Evolutionary conservation across 2,888 invertebrate species (phyloP).

Genomic region (Norana najaformis): DNA sequence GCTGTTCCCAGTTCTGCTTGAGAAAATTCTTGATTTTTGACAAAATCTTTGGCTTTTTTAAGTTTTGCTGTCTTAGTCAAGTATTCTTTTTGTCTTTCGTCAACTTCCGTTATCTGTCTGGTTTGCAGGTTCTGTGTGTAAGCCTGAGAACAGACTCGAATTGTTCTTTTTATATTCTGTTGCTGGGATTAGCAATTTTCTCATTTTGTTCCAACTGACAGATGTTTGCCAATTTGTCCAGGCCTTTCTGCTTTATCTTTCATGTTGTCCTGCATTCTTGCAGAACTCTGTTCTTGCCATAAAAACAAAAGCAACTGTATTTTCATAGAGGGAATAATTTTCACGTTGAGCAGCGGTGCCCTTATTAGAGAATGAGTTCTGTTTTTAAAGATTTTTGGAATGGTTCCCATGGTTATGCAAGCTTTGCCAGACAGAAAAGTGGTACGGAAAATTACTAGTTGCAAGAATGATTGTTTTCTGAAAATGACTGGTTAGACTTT

Average conservation of each 20-base stretch:
- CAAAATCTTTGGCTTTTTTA: neutral
- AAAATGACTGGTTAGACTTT: neutral
- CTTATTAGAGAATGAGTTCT: neutral
- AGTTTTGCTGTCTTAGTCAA: neutral
- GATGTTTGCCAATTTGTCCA: neutral
- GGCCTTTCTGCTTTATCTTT: neutral
- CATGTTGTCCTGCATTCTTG: neutral
- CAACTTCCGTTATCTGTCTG: neutral
- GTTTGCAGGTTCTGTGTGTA: too few relatives aligned
- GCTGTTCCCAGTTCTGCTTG: neutral
- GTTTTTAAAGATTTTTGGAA: neutral
- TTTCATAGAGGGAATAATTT: neutral
- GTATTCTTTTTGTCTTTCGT: neutral
- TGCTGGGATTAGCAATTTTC: too few relatives aligned
- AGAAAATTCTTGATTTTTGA: neutral
- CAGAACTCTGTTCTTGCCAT: neutral
- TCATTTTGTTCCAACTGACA: too few relatives aligned
- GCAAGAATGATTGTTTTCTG: neutral
- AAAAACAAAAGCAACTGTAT: neutral
- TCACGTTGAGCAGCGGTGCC: neutral
- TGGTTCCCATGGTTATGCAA: neutral
- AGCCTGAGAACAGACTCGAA: neutral
- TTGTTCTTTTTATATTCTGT: too few relatives aligned
- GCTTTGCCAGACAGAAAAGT: neutral
- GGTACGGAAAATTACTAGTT: neutral